Percentiles rank a stretch among this genome's conserved stretches.
Evolutionary conservation across 2,797 vertebrate genomes (phyloP).

Genomic region (Crenuchus spilurus): DNA sequence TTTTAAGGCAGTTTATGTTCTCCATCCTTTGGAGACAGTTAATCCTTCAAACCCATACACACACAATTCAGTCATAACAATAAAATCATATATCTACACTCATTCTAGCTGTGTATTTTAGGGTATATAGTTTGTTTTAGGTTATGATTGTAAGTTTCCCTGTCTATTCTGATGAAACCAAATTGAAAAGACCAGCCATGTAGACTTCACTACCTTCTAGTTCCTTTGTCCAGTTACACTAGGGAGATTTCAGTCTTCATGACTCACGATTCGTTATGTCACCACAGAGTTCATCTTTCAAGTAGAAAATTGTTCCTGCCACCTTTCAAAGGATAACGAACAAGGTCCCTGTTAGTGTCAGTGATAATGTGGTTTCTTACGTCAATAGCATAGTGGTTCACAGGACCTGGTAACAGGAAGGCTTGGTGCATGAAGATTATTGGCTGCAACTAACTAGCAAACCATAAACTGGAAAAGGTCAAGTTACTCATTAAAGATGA

Average conservation of each 20-base stretch:
- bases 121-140: too few relatives aligned
- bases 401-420: neutral
- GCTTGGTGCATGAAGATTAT: neutral
- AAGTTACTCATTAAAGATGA: neutral
- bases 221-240: neutral
- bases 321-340: slow-evolving; percentile 9
- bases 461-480: neutral
- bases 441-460: neutral
- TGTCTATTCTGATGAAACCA: too few relatives aligned
- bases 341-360: slow-evolving; percentile 19
- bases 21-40: too few relatives aligned
- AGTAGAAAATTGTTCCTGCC: slow-evolving; percentile 6
- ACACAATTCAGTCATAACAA: too few relatives aligned
- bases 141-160: too few relatives aligned
- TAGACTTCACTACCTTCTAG: neutral
- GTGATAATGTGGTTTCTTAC: neutral
- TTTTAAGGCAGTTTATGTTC: too few relatives aligned
- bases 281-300: slow-evolving; percentile 1
- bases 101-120: too few relatives aligned
- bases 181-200: too few relatives aligned
- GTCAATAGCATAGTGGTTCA: neutral
- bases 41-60: too few relatives aligned
- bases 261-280: slow-evolving; percentile 23
- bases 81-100: too few relatives aligned
- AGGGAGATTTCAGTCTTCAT: slow-evolving; percentile 3